Percentiles rank a stretch among this genome's conserved stretches.
Conservation (phyloP, 2,113 vertebrate genomes). For the Kobus ellipsiprymnus region DNA sequence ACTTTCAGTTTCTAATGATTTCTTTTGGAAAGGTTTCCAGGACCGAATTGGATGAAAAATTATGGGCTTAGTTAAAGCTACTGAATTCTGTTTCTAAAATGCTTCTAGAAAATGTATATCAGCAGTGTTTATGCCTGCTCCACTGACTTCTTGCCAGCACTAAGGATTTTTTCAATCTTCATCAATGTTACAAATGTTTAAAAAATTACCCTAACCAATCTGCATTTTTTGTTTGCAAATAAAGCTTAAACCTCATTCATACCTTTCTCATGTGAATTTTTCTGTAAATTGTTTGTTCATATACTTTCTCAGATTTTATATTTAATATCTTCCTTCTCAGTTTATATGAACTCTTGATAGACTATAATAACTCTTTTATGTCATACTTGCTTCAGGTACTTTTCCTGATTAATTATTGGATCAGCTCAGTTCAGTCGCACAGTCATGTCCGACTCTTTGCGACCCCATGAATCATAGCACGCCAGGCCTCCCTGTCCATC, state of each 20-base stretch:
- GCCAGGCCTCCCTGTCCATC: too few relatives aligned
- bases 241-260: background rate
- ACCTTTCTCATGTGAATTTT: background rate
- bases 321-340: background rate
- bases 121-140: background rate
- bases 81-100: background rate
- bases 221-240: conserved; percentile 3
- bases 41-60: background rate
- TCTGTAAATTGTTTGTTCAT: conserved; percentile 2
- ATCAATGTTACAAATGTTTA: background rate
- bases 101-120: background rate
- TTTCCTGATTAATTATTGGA: background rate
- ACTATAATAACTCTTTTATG: background rate
- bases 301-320: background rate
- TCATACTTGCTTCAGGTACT: background rate
- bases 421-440: background rate
- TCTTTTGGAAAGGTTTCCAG: conserved; percentile 4
- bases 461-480: too few relatives aligned
- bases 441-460: accelerated
- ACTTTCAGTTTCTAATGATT: conserved; percentile 12
- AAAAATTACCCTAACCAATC: background rate
- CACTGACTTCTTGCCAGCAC: background rate
- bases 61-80: background rate
- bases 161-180: background rate
- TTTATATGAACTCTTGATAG: conserved; percentile 17